Conservation (phyloP, 2,888 invertebrate genomes). For the Melieria omissa region DNA sequence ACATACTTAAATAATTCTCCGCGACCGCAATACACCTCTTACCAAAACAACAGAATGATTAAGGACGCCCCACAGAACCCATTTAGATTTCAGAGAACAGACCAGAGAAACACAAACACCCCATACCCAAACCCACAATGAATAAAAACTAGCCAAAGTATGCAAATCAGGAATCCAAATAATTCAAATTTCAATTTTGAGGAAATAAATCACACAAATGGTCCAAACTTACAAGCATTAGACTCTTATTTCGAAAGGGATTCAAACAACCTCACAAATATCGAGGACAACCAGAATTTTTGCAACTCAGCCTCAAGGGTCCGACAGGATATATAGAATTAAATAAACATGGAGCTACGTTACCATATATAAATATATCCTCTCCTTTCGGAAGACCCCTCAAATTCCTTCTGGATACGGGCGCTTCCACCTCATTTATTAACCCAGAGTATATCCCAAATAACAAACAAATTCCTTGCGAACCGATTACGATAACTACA, state of each 20-base stretch:
- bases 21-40: background rate
- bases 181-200: no score
- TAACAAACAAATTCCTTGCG: conserved; percentile 5
- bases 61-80: no score
- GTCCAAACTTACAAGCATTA: background rate
- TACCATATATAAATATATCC: background rate
- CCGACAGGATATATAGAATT: background rate
- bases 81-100: no score
- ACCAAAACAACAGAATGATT: background rate
- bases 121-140: no score
- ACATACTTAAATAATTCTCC: background rate
- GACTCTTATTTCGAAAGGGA: background rate
- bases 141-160: no score
- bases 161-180: no score
- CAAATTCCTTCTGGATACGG: conserved; percentile 18
- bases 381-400: conserved; percentile 1
- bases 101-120: no score
- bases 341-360: background rate
- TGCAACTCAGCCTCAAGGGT: background rate
- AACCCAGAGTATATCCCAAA: background rate
- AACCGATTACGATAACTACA: conserved; percentile 12
- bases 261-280: background rate
- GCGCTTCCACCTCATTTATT: conserved; percentile 8
- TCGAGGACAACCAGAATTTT: background rate
- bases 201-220: no score